Evolutionary conservation across 2,113 vertebrate species (phyloP), one percentile per base, ranked within the genome.

Genomic region (Anguilla japonica): DNA sequence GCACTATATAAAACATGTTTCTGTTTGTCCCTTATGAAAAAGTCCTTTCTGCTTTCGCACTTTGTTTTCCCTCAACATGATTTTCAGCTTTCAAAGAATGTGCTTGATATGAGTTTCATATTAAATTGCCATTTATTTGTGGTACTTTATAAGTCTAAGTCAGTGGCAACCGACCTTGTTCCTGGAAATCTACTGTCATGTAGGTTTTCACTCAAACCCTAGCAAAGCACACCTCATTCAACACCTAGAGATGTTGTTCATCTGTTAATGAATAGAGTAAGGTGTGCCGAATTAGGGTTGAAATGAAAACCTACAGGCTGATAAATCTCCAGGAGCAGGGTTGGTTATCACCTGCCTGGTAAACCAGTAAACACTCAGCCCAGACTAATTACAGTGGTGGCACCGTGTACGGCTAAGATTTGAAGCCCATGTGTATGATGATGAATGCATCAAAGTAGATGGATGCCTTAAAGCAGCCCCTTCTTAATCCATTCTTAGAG

Each of bases 31-130:
- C 71, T 29, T 9, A 11, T n/a, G 34, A n/a, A 75, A 34, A 29
- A 75, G 60, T 29, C 71, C 71, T 75, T 26, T 29, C 11, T 75
- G 26, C 71, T 75, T 34, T 34, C 26, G 11, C n/a, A 29, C 16
- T 63, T 16, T 75, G 71, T 75, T 34, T 75, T 75, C 71, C n/a
- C 26, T 75, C 4, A n/a, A 75, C 9, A 75, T 71, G 63, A n/a
- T 75, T 75, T 75, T n/a, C n/a, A 75, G 71, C n/a, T 75, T 75
- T 75, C 71, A 75, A 34, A 75, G 71, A 75, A 34, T 6, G n/a
- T 75, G n/a, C n/a, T 75, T 75, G 71, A 75, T 5, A 75, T 34
- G 1, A 75, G 6, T 75, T 34, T 75, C 7, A 71, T n/a, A 26
- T 75, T n/a, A 75, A 75, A 75, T 75, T 5, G 71, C 26, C n/a